Conservation (phyloP, 2,888 invertebrate species). For the Strigamia transsilvanica region DNA sequence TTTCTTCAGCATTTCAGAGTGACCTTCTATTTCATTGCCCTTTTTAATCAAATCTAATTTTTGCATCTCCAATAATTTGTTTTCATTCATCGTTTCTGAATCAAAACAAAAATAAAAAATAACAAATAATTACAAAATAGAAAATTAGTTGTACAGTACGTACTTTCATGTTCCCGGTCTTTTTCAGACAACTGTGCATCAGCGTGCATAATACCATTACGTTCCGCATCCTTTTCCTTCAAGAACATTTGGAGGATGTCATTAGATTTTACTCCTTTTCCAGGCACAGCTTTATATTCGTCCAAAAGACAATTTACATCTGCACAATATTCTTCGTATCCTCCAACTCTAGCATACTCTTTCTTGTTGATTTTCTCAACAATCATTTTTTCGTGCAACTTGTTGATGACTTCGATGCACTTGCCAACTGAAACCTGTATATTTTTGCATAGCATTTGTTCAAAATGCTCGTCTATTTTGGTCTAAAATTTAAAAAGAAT, state of each 20-base stretch:
- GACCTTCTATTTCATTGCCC: too few species aligned
- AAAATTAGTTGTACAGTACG: too few species aligned
- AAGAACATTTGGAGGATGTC: not conserved
- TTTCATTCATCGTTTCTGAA: too few species aligned
- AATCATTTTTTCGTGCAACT: not conserved
- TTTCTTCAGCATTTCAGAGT: too few species aligned
- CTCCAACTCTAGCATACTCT: not conserved
- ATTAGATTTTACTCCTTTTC: not conserved
- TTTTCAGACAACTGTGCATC: not conserved
- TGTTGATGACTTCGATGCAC: not conserved
- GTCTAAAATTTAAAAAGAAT: not conserved
- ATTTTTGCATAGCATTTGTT: too few species aligned
- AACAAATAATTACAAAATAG: too few species aligned
- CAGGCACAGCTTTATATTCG: not conserved
- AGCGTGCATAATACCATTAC: not conserved
- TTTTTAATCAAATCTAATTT: too few species aligned
- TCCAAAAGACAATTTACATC: not conserved
- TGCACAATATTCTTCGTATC: not conserved
- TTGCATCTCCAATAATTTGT: too few species aligned
- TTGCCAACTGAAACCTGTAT: not conserved
- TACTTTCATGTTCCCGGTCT: not conserved
- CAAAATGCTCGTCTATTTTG: not conserved
- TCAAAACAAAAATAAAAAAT: too few species aligned
- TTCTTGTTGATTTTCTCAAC: not conserved
- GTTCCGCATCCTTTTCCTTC: not conserved